Conservation (phyloP, 2,113 vertebrate genomes). For the Chamaea fasciata region DNA sequence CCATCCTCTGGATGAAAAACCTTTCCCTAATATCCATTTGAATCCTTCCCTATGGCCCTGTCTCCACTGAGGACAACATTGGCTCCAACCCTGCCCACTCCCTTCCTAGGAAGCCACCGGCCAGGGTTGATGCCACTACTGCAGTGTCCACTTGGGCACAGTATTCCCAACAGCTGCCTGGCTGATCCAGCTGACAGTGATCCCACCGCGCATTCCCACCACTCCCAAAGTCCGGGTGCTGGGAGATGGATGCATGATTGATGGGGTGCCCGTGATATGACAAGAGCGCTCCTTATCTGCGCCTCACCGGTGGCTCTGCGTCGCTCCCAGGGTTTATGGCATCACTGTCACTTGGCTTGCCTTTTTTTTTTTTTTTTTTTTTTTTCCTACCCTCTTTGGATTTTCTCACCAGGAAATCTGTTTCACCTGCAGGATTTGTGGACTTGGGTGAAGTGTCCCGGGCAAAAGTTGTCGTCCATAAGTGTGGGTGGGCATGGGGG, state of each 20-base stretch:
- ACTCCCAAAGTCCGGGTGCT: accelerated
- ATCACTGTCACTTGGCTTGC: not conserved
- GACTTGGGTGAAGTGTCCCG: accelerated
- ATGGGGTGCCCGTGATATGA: constrained; percentile 8
- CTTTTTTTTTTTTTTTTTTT: not conserved
- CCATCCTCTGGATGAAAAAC: not conserved
- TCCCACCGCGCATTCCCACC: not conserved
- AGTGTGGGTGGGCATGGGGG: accelerated
- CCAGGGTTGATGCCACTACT: accelerated
- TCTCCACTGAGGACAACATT: not conserved
- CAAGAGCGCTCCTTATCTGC: constrained; percentile 8
- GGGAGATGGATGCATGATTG: constrained; percentile 50
- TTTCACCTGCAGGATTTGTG: not conserved
- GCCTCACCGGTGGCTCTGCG: not conserved
- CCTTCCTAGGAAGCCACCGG: not conserved
- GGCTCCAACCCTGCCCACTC: no score
- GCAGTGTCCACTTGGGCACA: not conserved
- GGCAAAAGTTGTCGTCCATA: accelerated
- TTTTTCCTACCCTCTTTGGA: not conserved
- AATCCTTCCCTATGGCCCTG: not conserved
- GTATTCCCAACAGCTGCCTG: not conserved
- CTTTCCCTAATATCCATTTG: not conserved
- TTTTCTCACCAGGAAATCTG: not conserved
- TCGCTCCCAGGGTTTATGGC: not conserved
- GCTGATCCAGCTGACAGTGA: constrained; percentile 5